Percentiles rank a stretch among this genome's conserved stretches.
These are phyloP conservation scores for Autographa pulchrina DNA, from an alignment of 2,888 invertebrate genomes.

Conservation along the genomic window DNA sequence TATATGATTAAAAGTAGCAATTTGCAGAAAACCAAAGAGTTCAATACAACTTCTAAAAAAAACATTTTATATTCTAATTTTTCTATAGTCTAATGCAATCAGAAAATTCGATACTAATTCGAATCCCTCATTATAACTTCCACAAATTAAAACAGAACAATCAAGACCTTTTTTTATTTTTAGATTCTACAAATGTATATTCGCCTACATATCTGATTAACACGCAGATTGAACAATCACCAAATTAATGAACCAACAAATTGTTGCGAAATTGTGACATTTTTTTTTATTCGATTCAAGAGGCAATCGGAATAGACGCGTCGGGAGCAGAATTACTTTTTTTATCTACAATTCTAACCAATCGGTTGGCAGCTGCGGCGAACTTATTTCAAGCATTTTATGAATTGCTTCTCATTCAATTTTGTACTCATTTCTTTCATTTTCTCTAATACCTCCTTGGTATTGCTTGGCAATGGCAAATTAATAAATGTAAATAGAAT, in stretches of 20 bases:
- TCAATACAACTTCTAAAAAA: too few relatives aligned
- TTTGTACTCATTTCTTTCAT: conserved; percentile 77
- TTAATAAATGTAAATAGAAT: background rate
- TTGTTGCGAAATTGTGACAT: conserved; percentile 28
- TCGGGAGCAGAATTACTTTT: conserved; percentile 62
- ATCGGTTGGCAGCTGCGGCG: conserved; percentile 73
- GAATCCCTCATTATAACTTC: too few relatives aligned
- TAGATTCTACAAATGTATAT: background rate
- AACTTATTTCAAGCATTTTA: conserved; percentile 65
- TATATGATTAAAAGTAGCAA: background rate
- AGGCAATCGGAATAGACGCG: conserved; percentile 54
- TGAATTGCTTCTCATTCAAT: conserved; percentile 76
- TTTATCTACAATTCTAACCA: conserved; percentile 61
- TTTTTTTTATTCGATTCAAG: conserved; percentile 45
- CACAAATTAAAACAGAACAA: too few relatives aligned
- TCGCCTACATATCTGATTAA: background rate
- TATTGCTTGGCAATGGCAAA: conserved; percentile 24
- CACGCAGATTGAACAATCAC: conserved; percentile 12
- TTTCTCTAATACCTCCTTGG: conserved; percentile 39
- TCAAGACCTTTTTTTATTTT: too few relatives aligned
- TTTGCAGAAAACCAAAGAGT: too few relatives aligned
- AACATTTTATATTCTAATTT: background rate
- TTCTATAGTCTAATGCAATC: background rate
- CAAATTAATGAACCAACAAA: conserved; percentile 42
- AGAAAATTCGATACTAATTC: background rate